Evolutionary conservation across 1,140 invertebrate genomes (phyloP).

Genomic region (Calliphora vicina): DNA sequence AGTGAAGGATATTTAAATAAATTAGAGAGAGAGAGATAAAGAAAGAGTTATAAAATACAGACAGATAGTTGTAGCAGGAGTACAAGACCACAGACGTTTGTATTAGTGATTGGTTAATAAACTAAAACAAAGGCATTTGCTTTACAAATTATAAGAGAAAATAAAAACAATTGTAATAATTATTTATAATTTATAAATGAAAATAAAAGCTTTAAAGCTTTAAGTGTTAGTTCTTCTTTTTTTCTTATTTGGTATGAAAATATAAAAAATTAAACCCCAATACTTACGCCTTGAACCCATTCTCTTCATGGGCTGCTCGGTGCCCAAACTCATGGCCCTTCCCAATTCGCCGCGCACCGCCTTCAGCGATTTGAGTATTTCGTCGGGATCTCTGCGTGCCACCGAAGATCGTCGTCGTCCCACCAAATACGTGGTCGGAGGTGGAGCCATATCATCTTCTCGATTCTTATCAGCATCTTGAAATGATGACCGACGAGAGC

Average conservation of each 20-base stretch:
- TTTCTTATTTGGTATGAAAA: background rate
- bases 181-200: too few relatives aligned
- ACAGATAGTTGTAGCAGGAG: background rate
- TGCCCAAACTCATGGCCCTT: conserved; percentile 78
- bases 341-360: conserved; percentile 81
- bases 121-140: background rate
- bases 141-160: background rate
- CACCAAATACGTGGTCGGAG: conserved; percentile 69
- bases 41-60: background rate
- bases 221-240: background rate
- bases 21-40: background rate
- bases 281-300: conserved; percentile 72
- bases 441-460: conserved; percentile 64
- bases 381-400: conserved; percentile 80
- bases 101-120: background rate
- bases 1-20: background rate
- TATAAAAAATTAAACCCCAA: background rate
- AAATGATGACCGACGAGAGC: conserved; percentile 83
- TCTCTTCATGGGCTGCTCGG: conserved; percentile 65
- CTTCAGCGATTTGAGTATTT: conserved; percentile 79
- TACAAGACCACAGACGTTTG: background rate
- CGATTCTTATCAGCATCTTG: conserved; percentile 70
- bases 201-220: background rate
- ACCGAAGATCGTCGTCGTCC: conserved; percentile 80
- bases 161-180: background rate